phyloP scores from a whole-genome alignment of 2,113 vertebrate genomes.

The Xenopus borealis region DNA sequence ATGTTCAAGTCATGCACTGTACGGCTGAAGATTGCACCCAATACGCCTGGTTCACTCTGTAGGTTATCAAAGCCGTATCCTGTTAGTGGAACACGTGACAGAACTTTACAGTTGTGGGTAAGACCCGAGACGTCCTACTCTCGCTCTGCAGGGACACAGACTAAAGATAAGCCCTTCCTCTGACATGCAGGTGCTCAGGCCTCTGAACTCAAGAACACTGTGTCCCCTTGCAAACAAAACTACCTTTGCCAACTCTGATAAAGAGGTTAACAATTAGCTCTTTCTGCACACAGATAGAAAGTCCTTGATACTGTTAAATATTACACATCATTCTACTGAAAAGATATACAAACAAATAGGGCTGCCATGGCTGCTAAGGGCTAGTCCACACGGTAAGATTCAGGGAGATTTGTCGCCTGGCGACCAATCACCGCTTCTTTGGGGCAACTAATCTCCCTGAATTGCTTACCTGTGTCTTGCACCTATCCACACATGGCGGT shows the following conservation, averaged over 20 bases:
- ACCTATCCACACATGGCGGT: no score
- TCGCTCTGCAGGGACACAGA: conserved; percentile 47
- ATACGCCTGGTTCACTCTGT: conserved; percentile 61
- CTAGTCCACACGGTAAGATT: no score
- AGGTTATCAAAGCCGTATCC: conserved; percentile 80
- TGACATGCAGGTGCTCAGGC: conserved; percentile 1
- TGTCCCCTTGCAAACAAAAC: conserved; percentile 53
- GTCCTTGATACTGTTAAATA: conserved; percentile 53
- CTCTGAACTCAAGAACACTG: conserved; percentile 37
- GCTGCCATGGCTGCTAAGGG: no score
- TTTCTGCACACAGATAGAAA: conserved; percentile 49
- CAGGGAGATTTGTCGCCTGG: no score
- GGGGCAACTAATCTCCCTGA: no score
- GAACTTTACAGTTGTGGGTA: conserved; percentile 35
- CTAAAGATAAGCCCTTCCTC: conserved; percentile 41
- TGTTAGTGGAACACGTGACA: conserved; percentile 70
- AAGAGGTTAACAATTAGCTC: conserved; percentile 66
- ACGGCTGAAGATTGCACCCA: conserved; percentile 62
- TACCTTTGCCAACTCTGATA: conserved; percentile 57
- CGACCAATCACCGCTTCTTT: no score
- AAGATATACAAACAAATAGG: background rate
- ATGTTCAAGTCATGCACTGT: conserved; percentile 32
- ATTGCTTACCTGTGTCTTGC: no score
- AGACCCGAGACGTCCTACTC: conserved; percentile 42
- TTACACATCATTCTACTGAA: conserved; percentile 34